Evolutionary conservation across 2,888 invertebrate species (phyloP), one percentile per base, ranked within the genome.

Genomic region (Plutella xylostella): DNA sequence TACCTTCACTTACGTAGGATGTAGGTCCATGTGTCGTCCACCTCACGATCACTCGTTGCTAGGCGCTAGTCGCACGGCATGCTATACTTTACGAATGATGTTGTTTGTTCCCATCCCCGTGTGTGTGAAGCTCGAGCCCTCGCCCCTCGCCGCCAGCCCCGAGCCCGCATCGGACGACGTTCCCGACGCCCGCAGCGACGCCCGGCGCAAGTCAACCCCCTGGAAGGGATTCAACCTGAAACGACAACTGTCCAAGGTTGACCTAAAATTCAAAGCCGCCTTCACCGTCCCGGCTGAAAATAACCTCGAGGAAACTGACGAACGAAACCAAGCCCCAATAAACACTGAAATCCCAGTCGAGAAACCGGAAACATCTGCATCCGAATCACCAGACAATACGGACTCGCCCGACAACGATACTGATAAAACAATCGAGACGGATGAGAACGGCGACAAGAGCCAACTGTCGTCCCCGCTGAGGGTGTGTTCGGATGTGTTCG

Each of bases 211-310:
- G 58, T 90, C 90, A 25, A 86, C 88, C 53, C 72, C 86, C 47
- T 92, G 92, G 91, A 92, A 91, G 72, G 88, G 88, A 49, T 92
- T 92, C 80, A 92, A 90, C 70, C 83, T 93, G 48, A 93, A 93
- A 72, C 88, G 92, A 57, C 92, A 93, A 74, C 86, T 93, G 57
- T 92, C 92, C 51, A 91, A 88, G 74, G 93, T 92, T 55, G 92
- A 92, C 66, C 80, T 90, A 59, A 92, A 90, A 69, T 76, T 90
- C 49, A 90, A 90, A 67, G 89, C 89, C 58, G 89, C 88, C 39
- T 88, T 88, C 72, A 63, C 73, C 22, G 72, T 66, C 15, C 72
- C 84, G 39, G 65, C 78, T 51, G 85, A 85, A 44, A 84, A 74
- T 57, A 68, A 63, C 49, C 54, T 63, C 33, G 72, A 73, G 25